Conservation (phyloP, 30 jellyfish, hydroid and myxozoan genomes). For the Morbakka virulenta region DNA sequence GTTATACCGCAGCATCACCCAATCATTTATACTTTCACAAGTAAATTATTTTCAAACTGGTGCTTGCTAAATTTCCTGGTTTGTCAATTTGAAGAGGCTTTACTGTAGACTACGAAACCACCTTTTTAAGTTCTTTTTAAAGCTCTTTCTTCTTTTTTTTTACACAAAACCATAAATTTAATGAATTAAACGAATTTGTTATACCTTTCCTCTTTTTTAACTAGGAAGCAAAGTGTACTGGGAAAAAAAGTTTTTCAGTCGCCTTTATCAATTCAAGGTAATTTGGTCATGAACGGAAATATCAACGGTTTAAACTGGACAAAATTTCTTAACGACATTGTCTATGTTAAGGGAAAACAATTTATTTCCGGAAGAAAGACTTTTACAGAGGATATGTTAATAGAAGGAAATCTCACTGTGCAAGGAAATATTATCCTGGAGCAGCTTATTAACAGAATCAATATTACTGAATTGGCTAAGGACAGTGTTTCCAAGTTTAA, state of each 20-base stretch:
- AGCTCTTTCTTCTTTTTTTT: not conserved
- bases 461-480: conserved; percentile 18
- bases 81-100: too few relatives aligned
- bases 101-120: too few relatives aligned
- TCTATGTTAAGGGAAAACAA: conserved; percentile 17
- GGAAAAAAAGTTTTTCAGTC: conserved; percentile 37
- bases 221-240: not conserved
- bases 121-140: too few relatives aligned
- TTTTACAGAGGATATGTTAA: conserved; percentile 3
- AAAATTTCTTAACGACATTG: conserved; percentile 19
- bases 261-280: not conserved
- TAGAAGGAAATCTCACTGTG: conserved; percentile 6
- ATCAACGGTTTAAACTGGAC: conserved; percentile 36
- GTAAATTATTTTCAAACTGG: too few relatives aligned
- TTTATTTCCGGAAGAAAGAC: conserved; percentile 23
- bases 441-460: conserved; percentile 35
- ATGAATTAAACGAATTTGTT: too few relatives aligned
- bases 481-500: conserved; percentile 24
- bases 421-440: not conserved
- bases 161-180: too few relatives aligned
- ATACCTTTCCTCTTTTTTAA: not conserved
- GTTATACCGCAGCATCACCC: too few relatives aligned
- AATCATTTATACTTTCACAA: too few relatives aligned
- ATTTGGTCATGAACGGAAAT: conserved; percentile 4
- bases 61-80: too few relatives aligned